phyloP scores from a whole-genome alignment of 1,140 invertebrate genomes.

The Aethina tumida region DNA sequence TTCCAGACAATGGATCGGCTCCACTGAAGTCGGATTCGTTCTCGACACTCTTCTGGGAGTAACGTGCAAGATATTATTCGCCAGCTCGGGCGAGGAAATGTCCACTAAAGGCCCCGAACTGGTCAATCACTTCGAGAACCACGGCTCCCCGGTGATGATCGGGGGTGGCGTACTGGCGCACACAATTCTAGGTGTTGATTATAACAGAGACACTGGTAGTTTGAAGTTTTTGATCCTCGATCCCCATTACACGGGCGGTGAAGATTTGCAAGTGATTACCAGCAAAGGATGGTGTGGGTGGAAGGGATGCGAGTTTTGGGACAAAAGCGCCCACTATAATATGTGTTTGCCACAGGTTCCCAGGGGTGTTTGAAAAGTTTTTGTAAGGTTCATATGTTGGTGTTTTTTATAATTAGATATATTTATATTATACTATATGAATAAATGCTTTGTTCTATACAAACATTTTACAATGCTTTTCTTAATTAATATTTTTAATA shows the following conservation, averaged over 20 bases:
- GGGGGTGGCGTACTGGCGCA: conserved; percentile 96
- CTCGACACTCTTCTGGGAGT: conserved; percentile 73
- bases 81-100: conserved; percentile 76
- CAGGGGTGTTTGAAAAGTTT: conserved; percentile 40
- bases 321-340: conserved; percentile 88
- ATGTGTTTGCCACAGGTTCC: conserved; percentile 80
- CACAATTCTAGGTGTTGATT: conserved; percentile 92
- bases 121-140: conserved; percentile 78
- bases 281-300: conserved; percentile 90
- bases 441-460: too few relatives aligned
- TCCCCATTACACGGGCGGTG: conserved; percentile 90
- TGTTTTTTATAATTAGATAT: too few relatives aligned
- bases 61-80: conserved; percentile 74
- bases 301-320: conserved; percentile 87
- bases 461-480: too few relatives aligned
- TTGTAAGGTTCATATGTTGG: too few relatives aligned
- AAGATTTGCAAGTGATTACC: conserved; percentile 59
- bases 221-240: conserved; percentile 90
- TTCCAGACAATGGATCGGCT: conserved; percentile 95
- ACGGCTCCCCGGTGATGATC: conserved; percentile 98
- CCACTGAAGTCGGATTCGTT: conserved; percentile 91
- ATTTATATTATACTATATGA: too few relatives aligned
- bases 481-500: too few relatives aligned
- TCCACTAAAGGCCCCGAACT: conserved; percentile 69
- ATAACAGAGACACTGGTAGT: conserved; percentile 64